phyloP scores from a whole-genome alignment of 2,888 invertebrate genomes.

The Adelphocoris suturalis region DNA sequence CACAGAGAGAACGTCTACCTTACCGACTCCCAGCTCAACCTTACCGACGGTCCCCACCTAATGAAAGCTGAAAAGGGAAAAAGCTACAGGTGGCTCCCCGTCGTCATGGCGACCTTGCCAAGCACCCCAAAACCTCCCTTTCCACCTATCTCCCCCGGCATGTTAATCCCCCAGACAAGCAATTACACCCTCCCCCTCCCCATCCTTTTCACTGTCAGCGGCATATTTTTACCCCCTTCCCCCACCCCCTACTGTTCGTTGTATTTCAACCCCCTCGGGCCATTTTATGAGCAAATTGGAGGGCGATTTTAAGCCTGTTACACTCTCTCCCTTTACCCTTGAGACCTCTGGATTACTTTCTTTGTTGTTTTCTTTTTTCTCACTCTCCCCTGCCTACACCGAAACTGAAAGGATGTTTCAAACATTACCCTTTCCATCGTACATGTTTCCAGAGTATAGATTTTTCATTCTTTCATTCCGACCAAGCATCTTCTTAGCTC shows the following conservation, averaged over 20 bases:
- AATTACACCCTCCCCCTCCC: constrained; percentile 60
- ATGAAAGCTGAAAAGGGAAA: constrained; percentile 4
- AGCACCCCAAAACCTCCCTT: background rate
- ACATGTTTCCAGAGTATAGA: background rate
- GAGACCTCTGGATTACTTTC: constrained; percentile 43
- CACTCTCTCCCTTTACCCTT: background rate
- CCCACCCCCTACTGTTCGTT: background rate
- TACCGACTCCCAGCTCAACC: background rate
- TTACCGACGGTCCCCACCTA: background rate
- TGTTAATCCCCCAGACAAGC: constrained; percentile 68
- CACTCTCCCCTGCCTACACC: background rate
- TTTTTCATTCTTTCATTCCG: background rate
- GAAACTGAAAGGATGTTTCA: background rate
- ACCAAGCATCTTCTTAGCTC: background rate
- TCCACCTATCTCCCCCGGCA: constrained; percentile 38
- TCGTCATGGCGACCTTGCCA: constrained; percentile 8
- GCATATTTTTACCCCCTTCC: constrained; percentile 49
- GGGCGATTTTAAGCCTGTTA: constrained; percentile 59
- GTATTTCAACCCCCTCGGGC: constrained; percentile 51
- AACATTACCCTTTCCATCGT: background rate
- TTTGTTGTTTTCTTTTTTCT: constrained; percentile 42
- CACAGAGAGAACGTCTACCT: background rate
- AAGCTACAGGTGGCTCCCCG: constrained; percentile 38
- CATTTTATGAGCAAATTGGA: constrained; percentile 61
- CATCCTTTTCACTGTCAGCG: constrained; percentile 44